phyloP scores from a whole-genome alignment of 2,888 invertebrate species.

The Cheilosia vulpina region DNA sequence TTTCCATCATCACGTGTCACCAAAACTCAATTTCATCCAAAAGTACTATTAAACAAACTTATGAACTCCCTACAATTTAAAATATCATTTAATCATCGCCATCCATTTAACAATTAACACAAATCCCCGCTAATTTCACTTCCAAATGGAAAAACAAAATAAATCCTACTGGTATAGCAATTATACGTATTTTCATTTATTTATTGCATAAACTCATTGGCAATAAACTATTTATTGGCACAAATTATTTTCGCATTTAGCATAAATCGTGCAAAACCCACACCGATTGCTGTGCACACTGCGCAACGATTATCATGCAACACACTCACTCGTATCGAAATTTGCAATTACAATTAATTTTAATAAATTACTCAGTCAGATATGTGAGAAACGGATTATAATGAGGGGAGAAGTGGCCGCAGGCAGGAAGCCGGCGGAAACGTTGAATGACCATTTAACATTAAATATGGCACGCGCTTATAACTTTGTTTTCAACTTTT shows the following conservation, averaged over 20 bases:
- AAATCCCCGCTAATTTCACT: no score
- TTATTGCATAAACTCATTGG: conserved; percentile 25
- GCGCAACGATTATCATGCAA: background rate
- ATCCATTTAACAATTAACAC: no score
- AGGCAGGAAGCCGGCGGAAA: background rate
- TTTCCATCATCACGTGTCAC: no score
- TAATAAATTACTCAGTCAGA: conserved; percentile 24
- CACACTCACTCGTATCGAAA: conserved; percentile 7
- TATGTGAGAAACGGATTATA: background rate
- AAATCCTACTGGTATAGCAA: background rate
- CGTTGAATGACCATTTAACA: conserved; percentile 1
- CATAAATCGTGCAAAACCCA: conserved; percentile 35
- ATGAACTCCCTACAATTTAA: no score
- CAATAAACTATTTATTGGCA: conserved; percentile 44
- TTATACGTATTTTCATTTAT: conserved; percentile 6
- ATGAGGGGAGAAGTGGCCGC: background rate
- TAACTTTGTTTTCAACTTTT: background rate
- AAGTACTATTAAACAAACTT: no score
- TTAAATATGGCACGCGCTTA: background rate
- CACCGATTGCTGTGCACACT: background rate
- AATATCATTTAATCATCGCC: no score
- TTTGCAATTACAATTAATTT: conserved; percentile 45
- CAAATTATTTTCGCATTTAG: conserved; percentile 43
- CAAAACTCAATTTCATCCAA: no score
- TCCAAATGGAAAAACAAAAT: no score